These are phyloP conservation scores for Pandion haliaetus DNA, from an alignment of 2,113 vertebrate genomes.

Conservation along the genomic window DNA sequence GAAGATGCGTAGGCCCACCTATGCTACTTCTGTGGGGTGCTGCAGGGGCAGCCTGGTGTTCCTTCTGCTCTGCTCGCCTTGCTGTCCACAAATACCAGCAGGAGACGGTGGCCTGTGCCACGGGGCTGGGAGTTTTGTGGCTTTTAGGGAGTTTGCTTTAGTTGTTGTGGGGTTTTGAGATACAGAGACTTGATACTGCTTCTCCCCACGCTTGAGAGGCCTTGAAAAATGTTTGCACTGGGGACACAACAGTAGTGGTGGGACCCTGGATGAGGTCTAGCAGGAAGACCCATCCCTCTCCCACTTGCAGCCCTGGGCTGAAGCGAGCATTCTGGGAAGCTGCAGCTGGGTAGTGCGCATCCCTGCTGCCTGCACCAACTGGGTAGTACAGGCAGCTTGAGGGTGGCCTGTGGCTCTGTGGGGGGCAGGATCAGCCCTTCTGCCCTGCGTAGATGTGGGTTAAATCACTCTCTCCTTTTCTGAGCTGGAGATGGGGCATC, in stretches of 20 bases:
- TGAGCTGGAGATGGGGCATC: rapidly evolving
- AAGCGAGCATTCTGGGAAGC: background rate
- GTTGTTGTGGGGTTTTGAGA: background rate
- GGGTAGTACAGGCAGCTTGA: background rate
- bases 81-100: background rate
- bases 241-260: rapidly evolving
- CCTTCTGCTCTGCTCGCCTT: background rate
- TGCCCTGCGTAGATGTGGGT: rapidly evolving
- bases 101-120: rapidly evolving
- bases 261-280: background rate
- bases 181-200: background rate
- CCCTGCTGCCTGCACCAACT: background rate
- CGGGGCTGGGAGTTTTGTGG: background rate
- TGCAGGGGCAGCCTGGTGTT: rapidly evolving
- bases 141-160: background rate
- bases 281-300: background rate
- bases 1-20: background rate
- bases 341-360: background rate
- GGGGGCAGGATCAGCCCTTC: background rate
- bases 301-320: background rate
- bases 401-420: rapidly evolving
- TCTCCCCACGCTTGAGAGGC: rapidly evolving
- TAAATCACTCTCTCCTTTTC: background rate
- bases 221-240: background rate
- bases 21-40: background rate